Conservation (phyloP, 2,113 vertebrate species). For the Phyllostomus hastatus region DNA sequence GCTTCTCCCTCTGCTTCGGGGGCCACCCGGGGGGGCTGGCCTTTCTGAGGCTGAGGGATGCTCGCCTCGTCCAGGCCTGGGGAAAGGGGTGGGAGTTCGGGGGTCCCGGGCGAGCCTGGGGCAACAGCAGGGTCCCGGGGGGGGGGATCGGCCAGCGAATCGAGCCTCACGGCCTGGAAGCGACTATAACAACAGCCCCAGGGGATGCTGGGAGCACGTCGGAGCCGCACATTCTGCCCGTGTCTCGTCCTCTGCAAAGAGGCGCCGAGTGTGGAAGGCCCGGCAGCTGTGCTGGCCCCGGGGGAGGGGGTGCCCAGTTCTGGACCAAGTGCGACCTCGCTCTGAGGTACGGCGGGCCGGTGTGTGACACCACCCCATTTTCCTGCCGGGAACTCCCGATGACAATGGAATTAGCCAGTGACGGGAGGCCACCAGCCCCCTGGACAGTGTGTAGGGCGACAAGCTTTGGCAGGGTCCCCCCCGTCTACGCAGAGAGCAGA, state of each 20-base stretch:
- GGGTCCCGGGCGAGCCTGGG: neutral
- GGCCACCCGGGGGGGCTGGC: too few species aligned
- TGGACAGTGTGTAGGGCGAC: neutral
- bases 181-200: neutral
- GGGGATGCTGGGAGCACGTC: neutral
- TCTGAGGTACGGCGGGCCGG: neutral
- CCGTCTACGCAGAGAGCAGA: neutral
- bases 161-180: neutral
- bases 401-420: neutral
- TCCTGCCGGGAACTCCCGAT: neutral
- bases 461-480: neutral
- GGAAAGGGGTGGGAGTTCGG: neutral
- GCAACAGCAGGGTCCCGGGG: neutral
- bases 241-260: neutral
- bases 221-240: neutral
- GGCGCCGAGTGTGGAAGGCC: too few species aligned
- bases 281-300: too few species aligned
- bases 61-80: neutral
- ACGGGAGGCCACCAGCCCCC: too few species aligned
- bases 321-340: neutral
- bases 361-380: neutral
- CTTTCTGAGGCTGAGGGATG: neutral
- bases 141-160: neutral
- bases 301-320: too few species aligned
- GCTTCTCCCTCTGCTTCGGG: neutral